These are phyloP conservation scores for Vanessa cardui DNA, from an alignment of 2,888 invertebrate genomes.

Conservation along the genomic window DNA sequence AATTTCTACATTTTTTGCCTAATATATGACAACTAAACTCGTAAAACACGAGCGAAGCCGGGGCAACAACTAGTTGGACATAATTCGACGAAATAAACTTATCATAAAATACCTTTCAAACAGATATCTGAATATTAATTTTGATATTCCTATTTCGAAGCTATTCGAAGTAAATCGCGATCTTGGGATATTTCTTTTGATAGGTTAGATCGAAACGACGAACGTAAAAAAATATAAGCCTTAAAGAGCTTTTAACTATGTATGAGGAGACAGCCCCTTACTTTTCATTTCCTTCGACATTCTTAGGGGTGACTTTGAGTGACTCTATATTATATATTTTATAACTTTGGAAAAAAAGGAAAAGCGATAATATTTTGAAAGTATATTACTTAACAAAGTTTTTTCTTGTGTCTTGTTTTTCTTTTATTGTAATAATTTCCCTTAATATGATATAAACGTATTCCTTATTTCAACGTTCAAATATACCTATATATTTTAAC, in stretches of 20 bases:
- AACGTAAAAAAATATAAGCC: slow-evolving; percentile 71
- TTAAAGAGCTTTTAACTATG: slow-evolving; percentile 79
- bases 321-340: slow-evolving; percentile 66
- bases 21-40: too few relatives aligned
- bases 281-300: slow-evolving; percentile 76
- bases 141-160: neutral
- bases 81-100: too few relatives aligned
- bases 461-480: neutral
- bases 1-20: too few relatives aligned
- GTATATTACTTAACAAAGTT: slow-evolving; percentile 19
- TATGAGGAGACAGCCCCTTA: slow-evolving; percentile 77
- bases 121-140: too few relatives aligned
- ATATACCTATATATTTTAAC: too few relatives aligned
- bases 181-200: neutral
- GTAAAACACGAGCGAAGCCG: too few relatives aligned
- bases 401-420: neutral
- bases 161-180: neutral
- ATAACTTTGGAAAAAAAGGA: slow-evolving; percentile 35
- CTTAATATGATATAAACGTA: neutral
- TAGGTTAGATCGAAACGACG: slow-evolving; percentile 62
- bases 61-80: too few relatives aligned
- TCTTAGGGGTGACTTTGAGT: slow-evolving; percentile 57
- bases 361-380: slow-evolving; percentile 26
- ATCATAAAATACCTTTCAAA: too few relatives aligned
- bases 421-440: too few relatives aligned